Base-by-base conservation (phyloP, 2,797 vertebrate genomes). In the Cossypha heuglini region DNA sequence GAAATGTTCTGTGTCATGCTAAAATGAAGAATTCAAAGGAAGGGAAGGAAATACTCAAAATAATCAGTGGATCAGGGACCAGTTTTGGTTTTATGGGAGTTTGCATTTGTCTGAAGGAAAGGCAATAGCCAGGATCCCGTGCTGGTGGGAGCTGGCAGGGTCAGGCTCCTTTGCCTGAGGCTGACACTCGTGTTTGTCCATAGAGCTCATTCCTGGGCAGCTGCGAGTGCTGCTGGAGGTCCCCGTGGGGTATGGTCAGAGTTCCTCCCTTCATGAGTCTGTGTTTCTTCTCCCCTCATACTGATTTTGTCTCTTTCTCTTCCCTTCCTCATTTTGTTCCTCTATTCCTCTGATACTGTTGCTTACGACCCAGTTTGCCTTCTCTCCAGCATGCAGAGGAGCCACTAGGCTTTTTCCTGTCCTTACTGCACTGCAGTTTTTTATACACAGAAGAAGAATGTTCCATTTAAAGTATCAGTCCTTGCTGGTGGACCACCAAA, bases 111-210 rank as follows among this genome's bases (percentile, higher is more conserved):
- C 31, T 35, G 67, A 76, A 75, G 38, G 35, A 58, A 82, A 88
- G 69, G 55, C 11, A 52, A 8, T 2, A 59, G 63, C 22, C 6
- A 6, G 14, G 33, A 26, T 40, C 43, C 61, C 22, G 33, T 14
- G 28, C 51, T 43, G 19, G 28, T 16, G 14, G 2, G 4, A 48
- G 14, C 15, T 26, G 0, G 0, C n/a, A 45, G 54, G 45, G 42
- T n/a, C 54, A 11, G n/a, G 33, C 16, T 33, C 42, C 43, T 81
- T 43, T 69, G 49, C 75, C 28, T 25, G 48, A 25, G 20, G 28
- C 55, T 73, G 57, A 62, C 48, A 7, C 28, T 24, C 1, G 0
- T 11, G 13, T 45, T 69, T 31, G 58, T 57, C 38, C 37, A 7
- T 9, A 1, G 2, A 43, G 25, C n/a, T 87, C 1, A 0, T 54